phyloP scores from a whole-genome alignment of 2,797 vertebrate genomes.

The Leuciscus waleckii region DNA sequence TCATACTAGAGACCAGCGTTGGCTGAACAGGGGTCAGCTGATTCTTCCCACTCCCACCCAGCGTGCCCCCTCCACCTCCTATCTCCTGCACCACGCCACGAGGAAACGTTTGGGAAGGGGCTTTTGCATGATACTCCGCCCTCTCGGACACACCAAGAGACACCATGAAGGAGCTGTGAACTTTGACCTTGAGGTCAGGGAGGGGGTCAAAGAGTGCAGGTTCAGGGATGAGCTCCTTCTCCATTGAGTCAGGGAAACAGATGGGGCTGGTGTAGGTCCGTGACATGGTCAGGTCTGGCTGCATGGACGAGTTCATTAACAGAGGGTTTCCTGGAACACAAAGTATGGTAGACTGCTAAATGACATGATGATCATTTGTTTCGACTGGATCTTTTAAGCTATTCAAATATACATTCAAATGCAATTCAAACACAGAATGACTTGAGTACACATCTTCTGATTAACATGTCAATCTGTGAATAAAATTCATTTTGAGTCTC shows the following conservation, averaged over 20 bases:
- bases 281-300: conserved; percentile 91
- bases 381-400: not conserved
- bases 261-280: conserved; percentile 95
- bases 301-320: conserved; percentile 92
- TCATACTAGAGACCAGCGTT: conserved; percentile 74
- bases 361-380: not conserved
- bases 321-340: conserved; percentile 89
- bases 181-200: conserved; percentile 94
- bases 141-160: conserved; percentile 84
- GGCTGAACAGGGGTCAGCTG: conserved; percentile 80
- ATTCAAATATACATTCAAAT: not conserved
- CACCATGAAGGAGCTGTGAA: conserved; percentile 84
- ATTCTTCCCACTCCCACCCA: conserved; percentile 78
- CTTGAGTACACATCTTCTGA: not conserved
- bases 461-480: not conserved
- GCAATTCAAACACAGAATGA: conserved; percentile 6
- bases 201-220: conserved; percentile 87
- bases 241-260: conserved; percentile 94
- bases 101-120: conserved; percentile 88
- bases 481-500: not conserved
- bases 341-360: conserved; percentile 53
- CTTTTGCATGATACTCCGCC: conserved; percentile 85
- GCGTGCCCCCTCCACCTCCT: conserved; percentile 74
- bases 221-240: conserved; percentile 88
- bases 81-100: conserved; percentile 83